Evolutionary conservation across 2,797 vertebrate species (phyloP).

Genomic region (Furcifer pardalis): DNA sequence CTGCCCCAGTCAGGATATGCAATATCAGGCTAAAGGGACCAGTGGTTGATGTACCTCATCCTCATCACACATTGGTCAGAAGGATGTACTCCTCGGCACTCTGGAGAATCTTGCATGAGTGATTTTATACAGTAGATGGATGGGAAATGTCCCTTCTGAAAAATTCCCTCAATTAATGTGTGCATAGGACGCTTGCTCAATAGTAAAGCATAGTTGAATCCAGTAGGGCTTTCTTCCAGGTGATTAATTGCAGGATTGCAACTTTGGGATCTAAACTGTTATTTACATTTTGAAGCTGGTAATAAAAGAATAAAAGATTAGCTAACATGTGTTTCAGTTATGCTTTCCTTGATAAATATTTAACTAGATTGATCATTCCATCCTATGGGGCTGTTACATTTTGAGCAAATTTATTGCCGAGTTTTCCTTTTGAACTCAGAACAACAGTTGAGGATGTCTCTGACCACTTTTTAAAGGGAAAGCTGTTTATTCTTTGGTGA

Average conservation of each 20-base stretch:
- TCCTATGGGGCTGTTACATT: not conserved
- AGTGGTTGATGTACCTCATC: not conserved
- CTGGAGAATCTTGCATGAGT: not conserved
- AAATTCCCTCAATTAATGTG: not conserved
- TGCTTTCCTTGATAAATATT: slow-evolving; percentile 1
- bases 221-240: not conserved
- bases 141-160: not conserved
- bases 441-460: too few species aligned
- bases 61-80: not conserved
- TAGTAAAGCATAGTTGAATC: not conserved
- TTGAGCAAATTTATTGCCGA: not conserved
- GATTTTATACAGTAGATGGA: not conserved
- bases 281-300: not conserved
- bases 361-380: not conserved
- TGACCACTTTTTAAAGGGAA: not conserved
- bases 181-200: not conserved
- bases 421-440: not conserved
- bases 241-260: not conserved
- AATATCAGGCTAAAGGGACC: not conserved
- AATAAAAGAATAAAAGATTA: not conserved
- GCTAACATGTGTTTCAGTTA: not conserved
- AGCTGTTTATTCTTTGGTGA: not conserved
- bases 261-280: too few species aligned
- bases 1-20: not conserved
- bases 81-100: not conserved